These are phyloP conservation scores for Bettongia penicillata DNA, from an alignment of 2,113 vertebrate species.

Conservation along the genomic window DNA sequence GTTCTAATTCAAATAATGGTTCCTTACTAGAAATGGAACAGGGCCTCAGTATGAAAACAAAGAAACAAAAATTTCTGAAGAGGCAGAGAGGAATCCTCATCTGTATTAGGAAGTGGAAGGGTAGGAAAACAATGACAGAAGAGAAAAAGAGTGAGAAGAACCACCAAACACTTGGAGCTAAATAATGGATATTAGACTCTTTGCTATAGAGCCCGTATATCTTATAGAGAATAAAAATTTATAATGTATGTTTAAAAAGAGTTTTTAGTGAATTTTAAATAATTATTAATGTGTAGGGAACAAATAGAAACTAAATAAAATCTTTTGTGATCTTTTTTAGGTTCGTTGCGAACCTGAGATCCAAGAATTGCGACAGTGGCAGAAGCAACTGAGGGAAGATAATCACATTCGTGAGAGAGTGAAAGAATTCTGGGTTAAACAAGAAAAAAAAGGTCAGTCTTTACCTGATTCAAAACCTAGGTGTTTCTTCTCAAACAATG, in stretches of 20 bases:
- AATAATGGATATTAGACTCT: not conserved
- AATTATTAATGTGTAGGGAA: not conserved
- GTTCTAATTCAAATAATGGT: not conserved
- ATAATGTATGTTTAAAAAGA: not conserved
- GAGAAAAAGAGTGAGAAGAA: not conserved
- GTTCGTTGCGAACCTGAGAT: constrained; percentile 88
- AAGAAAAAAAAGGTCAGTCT: constrained; percentile 88
- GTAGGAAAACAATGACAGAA: not conserved
- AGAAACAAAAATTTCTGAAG: not conserved
- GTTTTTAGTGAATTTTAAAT: not conserved
- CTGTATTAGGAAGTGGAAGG: not conserved
- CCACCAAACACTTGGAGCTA: not conserved
- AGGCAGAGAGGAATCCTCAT: not conserved
- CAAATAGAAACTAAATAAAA: not conserved
- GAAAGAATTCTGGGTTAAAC: constrained; percentile 89
- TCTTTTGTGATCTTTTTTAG: constrained; percentile 77
- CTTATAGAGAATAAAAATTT: not conserved
- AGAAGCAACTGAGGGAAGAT: constrained; percentile 89
- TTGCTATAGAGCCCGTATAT: not conserved
- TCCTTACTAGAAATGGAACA: not conserved
- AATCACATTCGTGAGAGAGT: constrained; percentile 86
- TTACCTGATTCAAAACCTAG: not conserved
- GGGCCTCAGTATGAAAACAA: not conserved
- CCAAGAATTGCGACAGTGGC: constrained; percentile 94
- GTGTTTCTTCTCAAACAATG: constrained; percentile 26